Conservation (phyloP, 2,888 invertebrate species). For the Campoplex nolae region DNA sequence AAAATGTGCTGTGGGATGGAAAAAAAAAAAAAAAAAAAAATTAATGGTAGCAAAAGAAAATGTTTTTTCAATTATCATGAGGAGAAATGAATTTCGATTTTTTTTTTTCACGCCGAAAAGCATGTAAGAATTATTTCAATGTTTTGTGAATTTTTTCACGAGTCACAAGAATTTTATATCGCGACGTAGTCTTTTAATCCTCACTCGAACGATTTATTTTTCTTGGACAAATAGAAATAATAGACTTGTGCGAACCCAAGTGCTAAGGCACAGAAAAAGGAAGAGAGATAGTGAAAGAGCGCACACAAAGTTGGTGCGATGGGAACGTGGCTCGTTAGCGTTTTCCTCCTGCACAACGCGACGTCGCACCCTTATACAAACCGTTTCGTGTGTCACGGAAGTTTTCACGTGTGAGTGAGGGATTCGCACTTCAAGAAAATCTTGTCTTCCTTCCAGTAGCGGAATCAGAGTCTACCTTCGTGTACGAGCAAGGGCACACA, state of each 20-base stretch:
- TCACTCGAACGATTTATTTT: slow-evolving; percentile 18
- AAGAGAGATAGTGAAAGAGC: neutral
- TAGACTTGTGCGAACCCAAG: slow-evolving; percentile 41
- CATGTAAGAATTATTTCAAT: neutral
- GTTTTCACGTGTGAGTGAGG: slow-evolving; percentile 27
- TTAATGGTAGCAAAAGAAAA: neutral
- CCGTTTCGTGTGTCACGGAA: slow-evolving; percentile 17
- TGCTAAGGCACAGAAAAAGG: slow-evolving; percentile 32
- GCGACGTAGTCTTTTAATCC: slow-evolving; percentile 17
- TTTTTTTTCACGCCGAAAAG: neutral
- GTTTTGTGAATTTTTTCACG: neutral
- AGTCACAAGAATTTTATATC: neutral
- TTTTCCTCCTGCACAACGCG: slow-evolving; percentile 43
- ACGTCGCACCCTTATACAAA: slow-evolving; percentile 19
- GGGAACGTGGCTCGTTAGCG: slow-evolving; percentile 79
- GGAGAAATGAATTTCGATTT: too few relatives aligned
- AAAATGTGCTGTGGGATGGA: too few relatives aligned
- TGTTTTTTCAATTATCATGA: neutral
- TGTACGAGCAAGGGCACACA: slow-evolving; percentile 24
- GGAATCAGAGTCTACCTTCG: slow-evolving; percentile 41
- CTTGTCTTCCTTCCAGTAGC: slow-evolving; percentile 44
- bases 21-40: too few relatives aligned
- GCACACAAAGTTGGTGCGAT: slow-evolving; percentile 63
- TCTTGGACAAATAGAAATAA: slow-evolving; percentile 14
- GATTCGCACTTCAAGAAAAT: slow-evolving; percentile 61